Percentiles rank a stretch among this genome's conserved stretches.
These are phyloP conservation scores for Tragelaphus scriptus DNA, from an alignment of 2,113 vertebrate species.

Conservation along the genomic window DNA sequence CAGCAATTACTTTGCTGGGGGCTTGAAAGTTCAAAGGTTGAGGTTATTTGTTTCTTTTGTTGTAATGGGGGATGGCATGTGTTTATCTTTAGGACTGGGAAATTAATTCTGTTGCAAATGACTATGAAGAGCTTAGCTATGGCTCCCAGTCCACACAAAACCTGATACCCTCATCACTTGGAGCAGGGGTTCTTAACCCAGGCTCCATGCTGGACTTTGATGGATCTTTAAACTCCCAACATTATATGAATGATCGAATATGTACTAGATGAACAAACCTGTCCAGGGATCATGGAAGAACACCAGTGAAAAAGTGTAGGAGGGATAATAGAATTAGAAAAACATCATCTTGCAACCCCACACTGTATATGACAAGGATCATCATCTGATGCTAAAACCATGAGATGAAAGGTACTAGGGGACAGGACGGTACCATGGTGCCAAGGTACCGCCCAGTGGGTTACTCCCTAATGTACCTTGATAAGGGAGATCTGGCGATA, in stretches of 20 bases:
- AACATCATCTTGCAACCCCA: neutral
- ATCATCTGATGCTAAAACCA: neutral
- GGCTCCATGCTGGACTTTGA: neutral
- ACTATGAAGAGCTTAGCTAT: neutral
- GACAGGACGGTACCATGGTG: neutral
- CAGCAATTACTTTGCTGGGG: neutral
- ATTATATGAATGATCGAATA: neutral
- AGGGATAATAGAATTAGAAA: neutral
- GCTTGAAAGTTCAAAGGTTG: neutral
- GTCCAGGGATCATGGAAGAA: neutral
- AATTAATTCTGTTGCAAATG: neutral
- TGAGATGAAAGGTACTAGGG: neutral
- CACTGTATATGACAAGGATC: neutral
- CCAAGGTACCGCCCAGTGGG: neutral
- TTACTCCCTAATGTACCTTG: neutral
- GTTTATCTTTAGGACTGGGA: neutral
- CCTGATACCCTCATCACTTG: neutral
- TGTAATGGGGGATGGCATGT: neutral
- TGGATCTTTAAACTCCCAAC: neutral
- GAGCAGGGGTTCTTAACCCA: neutral
- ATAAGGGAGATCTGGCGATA: neutral
- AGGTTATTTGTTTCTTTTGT: neutral
- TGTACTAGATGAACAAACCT: neutral
- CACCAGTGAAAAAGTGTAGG: neutral
- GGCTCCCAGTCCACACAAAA: neutral